Evolutionary conservation across 2,113 vertebrate genomes (phyloP), one percentile per base, ranked within the genome.

Genomic region (Chauna torquata): DNA sequence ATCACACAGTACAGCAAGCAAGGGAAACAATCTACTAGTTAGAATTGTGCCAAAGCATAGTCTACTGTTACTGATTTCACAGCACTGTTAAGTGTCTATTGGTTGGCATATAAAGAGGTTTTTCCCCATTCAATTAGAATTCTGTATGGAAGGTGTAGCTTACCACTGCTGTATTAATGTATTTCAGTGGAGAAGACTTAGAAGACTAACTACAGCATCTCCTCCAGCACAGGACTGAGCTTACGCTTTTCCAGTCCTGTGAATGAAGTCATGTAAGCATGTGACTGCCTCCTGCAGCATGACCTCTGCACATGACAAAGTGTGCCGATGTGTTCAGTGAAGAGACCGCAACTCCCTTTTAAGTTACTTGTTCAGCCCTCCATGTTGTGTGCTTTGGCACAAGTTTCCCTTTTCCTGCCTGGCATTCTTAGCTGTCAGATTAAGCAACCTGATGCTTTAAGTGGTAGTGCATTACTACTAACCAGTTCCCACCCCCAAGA

Each of bases 401-500:
- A 47, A 49, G 5, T 24, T 27, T 72, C 44, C 40, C 14, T 58
- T 71, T 85, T 82, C 65, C 89, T 88, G 66, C 87, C 78, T 76
- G 65, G 84, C 49, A 80, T 36, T 78, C 45, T 90, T 30, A 55
- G 27, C 3, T 72, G 30, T 58, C 75, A 86, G 25, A 52, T 58
- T 69, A 85, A 93, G 70, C 93, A 85, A 93, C n/a, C 66, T 74
- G 62, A 89, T 82, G 66, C 80, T 91, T 11, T 23, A 36, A 83
- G 65, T 40, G 18, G 74, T 16, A 88, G 36, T 11, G 16, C 45
- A 34, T 52, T 76, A 69, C 70, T 77, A 80, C 45, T 77, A 76
- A 58, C 49, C 62, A 22, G 58, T 70, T 36, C 94, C 95, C 93
- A 91, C 16, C 38, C 93, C 87, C 82, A 55, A 74, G 55, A 92